phyloP scores from a whole-genome alignment of 2,888 invertebrate genomes.

The Rhagium mordax region DNA sequence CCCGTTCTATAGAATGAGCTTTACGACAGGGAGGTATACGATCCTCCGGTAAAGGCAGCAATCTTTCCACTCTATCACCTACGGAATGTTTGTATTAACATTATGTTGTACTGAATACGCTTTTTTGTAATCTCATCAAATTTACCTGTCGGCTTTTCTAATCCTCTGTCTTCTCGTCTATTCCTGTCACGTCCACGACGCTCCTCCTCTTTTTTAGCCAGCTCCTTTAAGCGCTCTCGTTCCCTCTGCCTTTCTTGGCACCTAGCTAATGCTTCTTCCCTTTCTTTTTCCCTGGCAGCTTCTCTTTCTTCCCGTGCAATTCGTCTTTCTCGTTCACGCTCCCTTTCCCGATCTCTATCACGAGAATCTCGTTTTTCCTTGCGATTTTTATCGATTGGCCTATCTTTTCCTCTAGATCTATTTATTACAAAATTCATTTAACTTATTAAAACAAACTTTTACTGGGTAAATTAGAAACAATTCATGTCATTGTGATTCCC shows the following conservation, averaged over 20 bases:
- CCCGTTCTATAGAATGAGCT: constrained; percentile 69
- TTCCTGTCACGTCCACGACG: constrained; percentile 71
- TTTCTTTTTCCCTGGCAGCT: constrained; percentile 75
- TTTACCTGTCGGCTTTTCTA: constrained; percentile 73
- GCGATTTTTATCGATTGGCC: constrained; percentile 57
- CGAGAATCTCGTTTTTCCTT: constrained; percentile 71
- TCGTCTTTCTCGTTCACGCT: constrained; percentile 71
- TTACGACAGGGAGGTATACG: constrained; percentile 70
- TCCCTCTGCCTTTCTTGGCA: constrained; percentile 77
- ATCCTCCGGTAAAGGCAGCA: constrained; percentile 77
- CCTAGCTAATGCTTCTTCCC: constrained; percentile 77
- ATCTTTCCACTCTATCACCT: constrained; percentile 74
- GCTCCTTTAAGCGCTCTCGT: constrained; percentile 71
- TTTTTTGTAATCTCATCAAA: not conserved
- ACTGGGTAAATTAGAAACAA: no score
- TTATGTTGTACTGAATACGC: not conserved
- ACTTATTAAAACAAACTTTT: no score
- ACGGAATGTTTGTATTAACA: not conserved
- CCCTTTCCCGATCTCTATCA: constrained; percentile 78
- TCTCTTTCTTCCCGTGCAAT: constrained; percentile 71
- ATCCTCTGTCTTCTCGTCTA: constrained; percentile 73
- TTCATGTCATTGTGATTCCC: no score
- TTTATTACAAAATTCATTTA: constrained; percentile 51
- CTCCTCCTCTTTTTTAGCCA: constrained; percentile 72
- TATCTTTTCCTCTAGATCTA: constrained; percentile 65